A percentile compares a stretch with the other conserved stretches of the same genome.
Conservation (phyloP, 2,113 vertebrate genomes). For the Pteropus alecto region DNA sequence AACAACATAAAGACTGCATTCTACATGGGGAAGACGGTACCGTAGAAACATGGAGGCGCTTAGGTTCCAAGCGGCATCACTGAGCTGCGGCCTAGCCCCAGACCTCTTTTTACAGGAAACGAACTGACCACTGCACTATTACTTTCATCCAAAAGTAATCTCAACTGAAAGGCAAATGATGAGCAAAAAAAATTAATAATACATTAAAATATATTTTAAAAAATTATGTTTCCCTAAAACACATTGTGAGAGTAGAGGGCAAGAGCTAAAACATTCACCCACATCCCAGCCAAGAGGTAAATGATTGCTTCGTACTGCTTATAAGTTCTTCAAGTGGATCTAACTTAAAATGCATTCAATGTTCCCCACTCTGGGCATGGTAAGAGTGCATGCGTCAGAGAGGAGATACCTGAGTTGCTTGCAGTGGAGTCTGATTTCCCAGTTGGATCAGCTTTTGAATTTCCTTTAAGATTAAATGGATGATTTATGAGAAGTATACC, state of each 20-base stretch:
- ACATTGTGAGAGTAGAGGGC: neutral
- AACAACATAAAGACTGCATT: neutral
- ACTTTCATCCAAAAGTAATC: neutral
- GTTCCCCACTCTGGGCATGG: neutral
- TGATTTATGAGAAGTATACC: neutral
- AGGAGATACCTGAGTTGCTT: neutral
- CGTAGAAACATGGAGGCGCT: fast-evolving
- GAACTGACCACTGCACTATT: neutral
- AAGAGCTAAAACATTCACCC: neutral
- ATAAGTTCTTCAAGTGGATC: neutral
- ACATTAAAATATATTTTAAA: neutral
- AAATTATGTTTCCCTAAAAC: neutral
- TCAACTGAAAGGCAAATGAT: neutral
- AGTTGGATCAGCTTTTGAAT: slow-evolving; percentile 1
- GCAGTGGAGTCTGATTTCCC: neutral
- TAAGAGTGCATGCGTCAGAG: neutral
- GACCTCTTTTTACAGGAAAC: neutral
- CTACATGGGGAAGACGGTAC: fast-evolving
- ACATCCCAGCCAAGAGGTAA: neutral
- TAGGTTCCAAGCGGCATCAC: neutral
- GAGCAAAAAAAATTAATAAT: neutral
- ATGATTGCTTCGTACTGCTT: neutral
- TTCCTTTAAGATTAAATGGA: slow-evolving; percentile 20
- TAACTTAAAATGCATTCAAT: neutral
- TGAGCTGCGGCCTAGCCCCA: too few relatives aligned